A percentile compares a stretch with the other conserved stretches of the same genome.
These are phyloP conservation scores for Neolamprologus sp. DNA, from an alignment of 2,113 vertebrate species.

Conservation along the genomic window DNA sequence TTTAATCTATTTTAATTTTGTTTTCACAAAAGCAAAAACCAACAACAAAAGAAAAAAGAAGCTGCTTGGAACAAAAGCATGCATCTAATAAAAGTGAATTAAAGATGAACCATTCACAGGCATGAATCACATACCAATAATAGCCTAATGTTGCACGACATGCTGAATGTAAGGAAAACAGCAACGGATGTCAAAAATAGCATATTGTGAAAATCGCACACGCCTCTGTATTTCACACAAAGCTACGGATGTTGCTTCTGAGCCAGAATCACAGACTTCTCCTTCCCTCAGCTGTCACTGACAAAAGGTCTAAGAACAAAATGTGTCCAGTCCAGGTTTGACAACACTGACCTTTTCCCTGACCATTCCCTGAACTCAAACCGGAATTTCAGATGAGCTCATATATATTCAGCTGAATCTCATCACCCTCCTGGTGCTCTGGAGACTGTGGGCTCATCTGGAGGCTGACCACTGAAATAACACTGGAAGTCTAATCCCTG, in stretches of 20 bases:
- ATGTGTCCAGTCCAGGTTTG: not conserved
- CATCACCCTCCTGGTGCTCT: not conserved
- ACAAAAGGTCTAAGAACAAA: not conserved
- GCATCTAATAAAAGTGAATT: not conserved
- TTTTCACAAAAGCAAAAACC: not conserved
- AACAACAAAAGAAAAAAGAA: not conserved
- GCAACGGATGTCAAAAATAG: not conserved
- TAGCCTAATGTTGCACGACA: not conserved
- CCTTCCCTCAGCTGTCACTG: not conserved
- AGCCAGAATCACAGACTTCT: not conserved
- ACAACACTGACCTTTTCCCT: slow-evolving; percentile 9
- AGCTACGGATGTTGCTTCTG: not conserved
- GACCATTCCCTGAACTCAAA: not conserved
- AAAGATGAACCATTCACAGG: not conserved
- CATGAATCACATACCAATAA: not conserved
- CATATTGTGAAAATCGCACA: not conserved
- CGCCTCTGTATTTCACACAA: not conserved
- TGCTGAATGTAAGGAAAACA: not conserved
- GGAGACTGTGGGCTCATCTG: not conserved
- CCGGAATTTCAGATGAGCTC: slow-evolving; percentile 21
- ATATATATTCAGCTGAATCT: slow-evolving; percentile 15
- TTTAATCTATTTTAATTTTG: not conserved
- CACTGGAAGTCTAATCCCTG: not conserved
- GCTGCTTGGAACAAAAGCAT: not conserved
- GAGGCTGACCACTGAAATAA: not conserved